phyloP scores from a whole-genome alignment of 2,888 invertebrate genomes.

The Eledone cirrhosa region DNA sequence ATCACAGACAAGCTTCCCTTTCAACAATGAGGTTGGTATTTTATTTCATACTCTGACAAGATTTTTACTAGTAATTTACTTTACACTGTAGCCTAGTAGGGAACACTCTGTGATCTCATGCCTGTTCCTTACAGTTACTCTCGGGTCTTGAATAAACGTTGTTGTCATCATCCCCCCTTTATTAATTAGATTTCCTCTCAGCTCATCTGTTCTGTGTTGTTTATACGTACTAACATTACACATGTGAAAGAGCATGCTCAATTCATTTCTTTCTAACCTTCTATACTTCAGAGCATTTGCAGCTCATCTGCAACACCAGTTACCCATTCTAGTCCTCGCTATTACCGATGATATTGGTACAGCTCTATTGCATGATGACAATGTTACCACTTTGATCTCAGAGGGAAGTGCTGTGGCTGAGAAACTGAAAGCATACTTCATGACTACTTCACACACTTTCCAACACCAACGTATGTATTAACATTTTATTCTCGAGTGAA shows the following conservation, averaged over 20 bases:
- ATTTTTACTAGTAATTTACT: not conserved
- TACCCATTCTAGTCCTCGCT: constrained; percentile 91
- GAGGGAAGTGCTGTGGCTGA: constrained; percentile 94
- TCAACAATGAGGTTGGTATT: constrained; percentile 80
- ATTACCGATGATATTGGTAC: constrained; percentile 82
- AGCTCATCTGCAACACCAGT: constrained; percentile 81
- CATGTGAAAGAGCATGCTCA: too few relatives aligned
- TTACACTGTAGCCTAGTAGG: too few relatives aligned
- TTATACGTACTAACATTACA: too few relatives aligned
- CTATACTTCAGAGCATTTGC: constrained; percentile 81
- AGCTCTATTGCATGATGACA: constrained; percentile 86
- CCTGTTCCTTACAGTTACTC: too few relatives aligned
- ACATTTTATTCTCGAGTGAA: too few relatives aligned
- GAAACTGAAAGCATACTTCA: constrained; percentile 87
- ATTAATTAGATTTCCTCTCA: too few relatives aligned
- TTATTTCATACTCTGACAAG: not conserved
- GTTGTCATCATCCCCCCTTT: too few relatives aligned
- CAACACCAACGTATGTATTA: constrained; percentile 81
- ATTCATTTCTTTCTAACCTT: constrained; percentile 28
- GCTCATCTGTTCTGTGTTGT: too few relatives aligned
- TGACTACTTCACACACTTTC: constrained; percentile 85
- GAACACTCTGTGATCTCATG: too few relatives aligned
- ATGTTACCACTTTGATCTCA: constrained; percentile 88
- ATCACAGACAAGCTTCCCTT: constrained; percentile 92
- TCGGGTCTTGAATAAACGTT: too few relatives aligned